Evolutionary conservation across 2,113 vertebrate genomes (phyloP).

Genomic region (Saguinus imperator): DNA sequence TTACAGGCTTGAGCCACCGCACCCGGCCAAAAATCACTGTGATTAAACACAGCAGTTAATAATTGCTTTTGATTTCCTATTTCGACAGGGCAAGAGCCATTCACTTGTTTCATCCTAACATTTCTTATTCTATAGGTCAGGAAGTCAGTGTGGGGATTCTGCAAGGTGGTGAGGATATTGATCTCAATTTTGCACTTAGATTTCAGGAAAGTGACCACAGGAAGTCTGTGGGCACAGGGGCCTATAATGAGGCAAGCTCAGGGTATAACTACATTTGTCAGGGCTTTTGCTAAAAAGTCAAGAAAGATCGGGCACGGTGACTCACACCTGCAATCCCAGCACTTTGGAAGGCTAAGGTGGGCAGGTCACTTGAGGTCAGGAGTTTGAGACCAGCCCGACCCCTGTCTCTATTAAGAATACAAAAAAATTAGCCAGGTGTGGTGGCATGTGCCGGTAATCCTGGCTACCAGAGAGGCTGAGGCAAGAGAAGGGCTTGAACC

Average conservation of each 20-base stretch:
- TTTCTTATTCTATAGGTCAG: background rate
- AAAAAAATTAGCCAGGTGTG: no score
- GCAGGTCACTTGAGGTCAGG: no score
- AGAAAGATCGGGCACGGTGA: no score
- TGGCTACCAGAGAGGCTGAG: no score
- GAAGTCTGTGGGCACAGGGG: background rate
- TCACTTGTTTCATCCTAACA: background rate
- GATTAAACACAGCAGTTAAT: background rate
- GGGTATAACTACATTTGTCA: background rate
- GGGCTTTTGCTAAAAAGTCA: no score
- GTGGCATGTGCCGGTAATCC: no score
- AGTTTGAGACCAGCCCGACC: no score
- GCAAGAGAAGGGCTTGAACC: no score
- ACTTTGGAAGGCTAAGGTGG: no score
- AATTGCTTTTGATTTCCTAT: background rate
- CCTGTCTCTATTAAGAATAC: no score
- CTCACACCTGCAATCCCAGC: no score
- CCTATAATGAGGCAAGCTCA: background rate
- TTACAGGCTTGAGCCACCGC: no score
- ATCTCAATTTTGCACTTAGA: background rate
- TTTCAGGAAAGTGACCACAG: background rate
- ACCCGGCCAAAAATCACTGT: background rate
- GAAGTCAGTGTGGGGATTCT: background rate
- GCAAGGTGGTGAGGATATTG: background rate
- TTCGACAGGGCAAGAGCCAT: background rate